A percentile compares a stretch with the other conserved stretches of the same genome.
phyloP scores from a whole-genome alignment of 2,797 vertebrate genomes.

The Pipistrellus kuhlii region DNA sequence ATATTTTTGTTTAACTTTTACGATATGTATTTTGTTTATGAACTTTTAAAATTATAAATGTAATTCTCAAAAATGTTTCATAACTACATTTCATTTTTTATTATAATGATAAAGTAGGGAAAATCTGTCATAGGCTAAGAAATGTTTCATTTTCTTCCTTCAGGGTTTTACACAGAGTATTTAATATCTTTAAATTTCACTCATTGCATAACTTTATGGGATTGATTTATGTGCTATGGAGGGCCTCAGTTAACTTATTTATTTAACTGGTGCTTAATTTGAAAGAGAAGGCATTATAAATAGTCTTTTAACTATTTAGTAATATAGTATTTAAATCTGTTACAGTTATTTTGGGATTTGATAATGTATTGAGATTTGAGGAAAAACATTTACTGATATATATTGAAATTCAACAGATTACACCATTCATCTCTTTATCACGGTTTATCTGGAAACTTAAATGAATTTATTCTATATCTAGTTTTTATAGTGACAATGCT shows the following conservation, averaged over 20 bases:
- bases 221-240: slow-evolving; percentile 34
- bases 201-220: neutral
- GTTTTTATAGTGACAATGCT: slow-evolving; percentile 5
- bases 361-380: neutral
- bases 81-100: neutral
- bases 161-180: neutral
- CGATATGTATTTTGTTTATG: neutral
- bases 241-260: neutral
- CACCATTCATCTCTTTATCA: neutral
- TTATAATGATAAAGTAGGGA: neutral
- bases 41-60: neutral
- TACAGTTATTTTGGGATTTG: neutral
- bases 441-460: slow-evolving; percentile 15
- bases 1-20: slow-evolving; percentile 42
- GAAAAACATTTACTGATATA: neutral
- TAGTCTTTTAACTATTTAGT: neutral
- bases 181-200: slow-evolving; percentile 35
- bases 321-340: slow-evolving; percentile 38
- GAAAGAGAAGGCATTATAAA: slow-evolving; percentile 1
- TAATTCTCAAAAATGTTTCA: neutral
- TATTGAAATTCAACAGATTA: slow-evolving; percentile 26
- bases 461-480: slow-evolving; percentile 12
- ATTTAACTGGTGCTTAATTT: slow-evolving; percentile 53
- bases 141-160: neutral
- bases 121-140: neutral